Base-by-base conservation (phyloP, 2,888 invertebrate species). In the Margaritifera margaritifera region DNA sequence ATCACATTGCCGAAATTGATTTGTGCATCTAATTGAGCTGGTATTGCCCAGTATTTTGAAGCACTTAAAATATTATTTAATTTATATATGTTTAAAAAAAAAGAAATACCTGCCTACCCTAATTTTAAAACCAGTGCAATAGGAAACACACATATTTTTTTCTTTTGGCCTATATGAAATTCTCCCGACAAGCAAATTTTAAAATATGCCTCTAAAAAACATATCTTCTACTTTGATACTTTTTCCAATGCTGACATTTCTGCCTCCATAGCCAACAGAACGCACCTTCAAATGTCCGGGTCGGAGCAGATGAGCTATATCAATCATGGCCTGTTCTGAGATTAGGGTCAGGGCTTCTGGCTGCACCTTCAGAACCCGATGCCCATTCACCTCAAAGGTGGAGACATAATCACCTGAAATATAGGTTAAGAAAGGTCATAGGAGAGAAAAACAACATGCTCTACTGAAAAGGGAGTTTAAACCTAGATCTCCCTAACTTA, bases 261-360 rank as follows among this genome's bases (percentile, higher is more conserved):
- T 55, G 55, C 55, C 8, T n/a, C n/a, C 55, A 55, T 18, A 55
- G n/a, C 56, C 24, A 64, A 27, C 25, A 56, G 4, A 19, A 52
- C 42, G 54, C 69, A 89, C 90, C 87, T 89, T 85, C 64, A 90
- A 77, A 75, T 90, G 90, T 20, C 83, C 87, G 11, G 89, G 88
- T 68, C 90, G 72, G 24, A 90, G 79, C 1, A 90, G 80, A 77
- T 90, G 90, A 18, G 89, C 85, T 53, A 90, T 85, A 68, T 90
- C 90, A 64, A 88, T 80, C 84, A 89, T 89, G 6, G 90, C 90
- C 64, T 88, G 83, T 66, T 90, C 87, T 11, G 89, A 78, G n/a
- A 90, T 76, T 77, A 84, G 57, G 4, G 89, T 89, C 64, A 90
- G 75, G 4, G 88, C 90, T 64, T 88, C 83, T 6, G 88, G 86